phyloP scores from a whole-genome alignment of 2,113 vertebrate species.

The Cryptomyrus ogoouensis region DNA sequence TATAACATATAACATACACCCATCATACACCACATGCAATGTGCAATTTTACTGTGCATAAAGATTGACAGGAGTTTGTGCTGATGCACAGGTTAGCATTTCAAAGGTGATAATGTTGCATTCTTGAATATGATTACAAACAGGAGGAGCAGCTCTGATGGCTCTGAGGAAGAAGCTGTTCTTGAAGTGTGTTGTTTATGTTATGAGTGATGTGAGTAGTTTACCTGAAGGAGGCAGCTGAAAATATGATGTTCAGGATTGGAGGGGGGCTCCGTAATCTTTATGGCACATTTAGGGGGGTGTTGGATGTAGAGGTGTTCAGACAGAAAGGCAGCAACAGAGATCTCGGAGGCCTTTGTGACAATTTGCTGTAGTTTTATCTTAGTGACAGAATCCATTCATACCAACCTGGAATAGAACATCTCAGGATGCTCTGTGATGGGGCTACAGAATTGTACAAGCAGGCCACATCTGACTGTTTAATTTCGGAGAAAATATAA shows the following conservation, averaged over 20 bases:
- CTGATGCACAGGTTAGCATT: neutral
- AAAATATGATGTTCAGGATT: neutral
- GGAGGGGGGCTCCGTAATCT: no score
- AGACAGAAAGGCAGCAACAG: no score
- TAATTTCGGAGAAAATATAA: neutral
- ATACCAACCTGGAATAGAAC: no score
- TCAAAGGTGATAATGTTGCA: neutral
- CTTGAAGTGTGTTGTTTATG: neutral
- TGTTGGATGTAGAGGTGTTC: no score
- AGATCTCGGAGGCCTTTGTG: no score
- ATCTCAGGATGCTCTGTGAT: neutral
- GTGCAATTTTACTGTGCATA: neutral
- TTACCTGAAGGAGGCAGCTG: neutral
- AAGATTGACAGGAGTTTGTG: neutral
- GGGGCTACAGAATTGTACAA: neutral
- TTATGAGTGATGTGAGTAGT: neutral
- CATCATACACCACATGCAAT: neutral
- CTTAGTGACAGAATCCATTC: no score
- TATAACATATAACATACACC: no score
- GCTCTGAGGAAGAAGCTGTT: neutral
- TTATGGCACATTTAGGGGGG: no score
- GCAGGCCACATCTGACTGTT: neutral
- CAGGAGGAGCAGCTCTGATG: neutral
- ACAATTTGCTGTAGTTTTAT: no score
- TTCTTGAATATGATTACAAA: neutral